Percentiles rank a stretch among this genome's conserved stretches.
Conservation (phyloP, 2,797 vertebrate genomes). For the Falco columbarius region DNA sequence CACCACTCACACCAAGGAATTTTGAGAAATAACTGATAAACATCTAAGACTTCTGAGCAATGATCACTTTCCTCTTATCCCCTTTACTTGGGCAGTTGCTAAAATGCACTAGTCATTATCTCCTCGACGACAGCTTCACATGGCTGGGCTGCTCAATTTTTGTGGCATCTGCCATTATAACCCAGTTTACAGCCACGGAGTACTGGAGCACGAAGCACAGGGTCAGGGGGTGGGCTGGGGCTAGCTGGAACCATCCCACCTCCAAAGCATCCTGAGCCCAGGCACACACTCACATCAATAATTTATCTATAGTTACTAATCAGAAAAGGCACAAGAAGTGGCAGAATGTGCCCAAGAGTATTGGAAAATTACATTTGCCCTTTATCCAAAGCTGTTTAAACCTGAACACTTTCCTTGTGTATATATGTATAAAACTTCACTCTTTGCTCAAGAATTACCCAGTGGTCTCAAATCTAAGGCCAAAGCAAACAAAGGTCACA, state of each 20-base stretch:
- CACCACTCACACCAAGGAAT: not conserved
- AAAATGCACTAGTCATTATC: not conserved
- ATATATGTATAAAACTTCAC: not conserved
- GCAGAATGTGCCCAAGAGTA: not conserved
- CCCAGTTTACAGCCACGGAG: too few relatives aligned
- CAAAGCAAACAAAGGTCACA: not conserved
- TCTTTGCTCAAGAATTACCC: not conserved
- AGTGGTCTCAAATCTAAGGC: not conserved
- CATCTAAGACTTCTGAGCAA: too few relatives aligned
- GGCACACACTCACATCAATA: too few relatives aligned
- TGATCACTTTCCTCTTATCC: not conserved
- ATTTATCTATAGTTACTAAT: not conserved
- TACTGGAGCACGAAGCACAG: fast-evolving
- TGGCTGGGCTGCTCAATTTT: too few relatives aligned
- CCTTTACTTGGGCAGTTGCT: not conserved
- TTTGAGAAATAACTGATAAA: not conserved
- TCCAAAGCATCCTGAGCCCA: not conserved
- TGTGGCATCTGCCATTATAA: too few relatives aligned
- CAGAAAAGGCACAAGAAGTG: not conserved
- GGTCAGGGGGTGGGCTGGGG: not conserved
- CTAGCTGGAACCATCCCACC: not conserved
- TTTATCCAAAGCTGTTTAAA: not conserved
- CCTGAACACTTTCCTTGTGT: not conserved
- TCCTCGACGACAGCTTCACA: not conserved
- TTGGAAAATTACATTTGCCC: not conserved